Base-by-base conservation (phyloP, 2,113 vertebrate genomes). In the Apaloderma vittatum region DNA sequence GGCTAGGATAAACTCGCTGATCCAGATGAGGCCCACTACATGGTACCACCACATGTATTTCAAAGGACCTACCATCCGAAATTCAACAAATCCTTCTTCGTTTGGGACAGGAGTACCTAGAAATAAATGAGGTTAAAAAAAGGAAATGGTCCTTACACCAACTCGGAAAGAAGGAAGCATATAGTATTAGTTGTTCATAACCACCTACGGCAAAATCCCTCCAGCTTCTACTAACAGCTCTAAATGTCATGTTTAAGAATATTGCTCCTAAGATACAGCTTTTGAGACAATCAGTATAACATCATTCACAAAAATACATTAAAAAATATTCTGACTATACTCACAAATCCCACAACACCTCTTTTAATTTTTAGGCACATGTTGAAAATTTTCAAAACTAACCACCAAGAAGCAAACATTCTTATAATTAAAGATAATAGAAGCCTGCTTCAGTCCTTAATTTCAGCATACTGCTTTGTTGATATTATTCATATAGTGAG, bases 41-140 rank as follows among this genome's bases (percentile, higher is more conserved):
- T 99, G 99, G 97, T 99, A 99, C 99, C 99, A 99, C 98, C 99
- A 99, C 98, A 99, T 99, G 97, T 99, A 99, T 97, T 99, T 99
- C 84, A 99, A 97, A 54, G 98, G 98, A 29, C 99, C 99, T 14
- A 97, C 98, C 80, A 99, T 98, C 30, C 83, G 97, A 97, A 99
- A 99, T 97, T 99, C 99, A 23, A 99, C 98, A 97, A 99, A 97
- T 6, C 98, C 99, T 37, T 99, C 97, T 18, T 99, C 98, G 17
- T 99, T 99, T 97, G 97, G 97, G 54, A 98, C 97, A 55, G 99
- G 98, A 86, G 98, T 99, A 83, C 99, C 99, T 99, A 96, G 59
- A 86, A 96, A 88, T 73, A 93, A 62, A 92, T 23, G 29, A 92
- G 52, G n/a, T n/a, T 59, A 76, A 71, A 58, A 58, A 90, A 85